Evolutionary conservation across 2,797 vertebrate species (phyloP), one percentile per base, ranked within the genome.

Genomic region (Tamandua tetradactyla): DNA sequence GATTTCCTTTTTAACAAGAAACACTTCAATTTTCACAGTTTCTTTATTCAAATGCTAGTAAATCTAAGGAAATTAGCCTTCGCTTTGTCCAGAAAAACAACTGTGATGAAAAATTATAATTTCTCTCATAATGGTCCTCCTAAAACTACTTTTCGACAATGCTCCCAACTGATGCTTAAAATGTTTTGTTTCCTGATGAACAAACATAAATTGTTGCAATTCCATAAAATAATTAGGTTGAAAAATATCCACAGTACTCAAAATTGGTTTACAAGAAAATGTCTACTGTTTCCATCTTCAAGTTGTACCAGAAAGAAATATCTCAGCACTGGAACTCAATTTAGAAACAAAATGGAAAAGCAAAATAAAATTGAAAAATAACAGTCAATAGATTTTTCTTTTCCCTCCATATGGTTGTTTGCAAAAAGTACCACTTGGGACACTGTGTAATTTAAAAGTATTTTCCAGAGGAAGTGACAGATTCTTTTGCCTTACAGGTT

Each of bases 281-380:
- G 17, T 92, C 37, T 87, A 44, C 27, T 88, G 37, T 93, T 95
- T 96, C 47, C 64, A 61, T 94, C 55, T 94, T 93, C 52, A 66
- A 40, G 55, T 90, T 93, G 83, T 25, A 87, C 49, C 64, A 90
- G 44, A 93, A 95, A 91, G 74, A 97, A 96, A 90, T 95, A 90
- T 79, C 69, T 96, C 80, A 82, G 79, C 66, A 74, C 82, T 72
- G n/a, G 57, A 96, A 95, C 93, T 95, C 95, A 96, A 95, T 97
- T 95, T 91, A 66, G 88, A 87, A 94, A 86, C 94, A 97, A 95
- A 97, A 93, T 88, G 78, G 66, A 95, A 96, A 96, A 92, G 85
- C 75, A 95, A 96, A 97, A 94, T 92, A 97, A 92, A 97, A 97
- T 74, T 90, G 96, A 97, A 95, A 95, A 97, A 93, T 88, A 89